Percentiles rank a stretch among this genome's conserved stretches.
Conservation (phyloP, 2,113 vertebrate species). For the Pycnonotus jocosus region DNA sequence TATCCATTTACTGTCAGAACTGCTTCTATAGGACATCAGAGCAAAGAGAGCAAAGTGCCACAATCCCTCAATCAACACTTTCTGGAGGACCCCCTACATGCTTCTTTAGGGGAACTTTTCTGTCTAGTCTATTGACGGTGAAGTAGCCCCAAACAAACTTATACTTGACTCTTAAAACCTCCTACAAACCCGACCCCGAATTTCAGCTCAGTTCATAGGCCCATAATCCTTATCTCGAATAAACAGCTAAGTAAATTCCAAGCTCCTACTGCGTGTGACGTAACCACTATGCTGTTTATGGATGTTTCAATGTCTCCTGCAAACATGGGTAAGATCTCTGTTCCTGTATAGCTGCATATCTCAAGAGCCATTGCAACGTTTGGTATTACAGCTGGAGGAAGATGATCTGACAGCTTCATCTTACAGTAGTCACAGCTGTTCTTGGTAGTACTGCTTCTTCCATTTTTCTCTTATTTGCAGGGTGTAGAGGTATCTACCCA, state of each 20-base stretch:
- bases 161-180: background rate
- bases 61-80: background rate
- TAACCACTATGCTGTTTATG: background rate
- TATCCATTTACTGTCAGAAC: background rate
- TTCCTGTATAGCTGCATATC: background rate
- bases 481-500: background rate
- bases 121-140: background rate
- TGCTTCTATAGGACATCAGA: background rate
- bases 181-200: background rate
- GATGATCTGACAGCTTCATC: background rate
- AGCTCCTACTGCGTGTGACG: background rate
- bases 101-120: background rate
- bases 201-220: background rate
- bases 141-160: background rate
- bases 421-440: background rate
- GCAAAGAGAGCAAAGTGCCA: background rate
- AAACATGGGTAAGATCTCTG: background rate
- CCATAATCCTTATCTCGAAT: background rate
- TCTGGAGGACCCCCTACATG: background rate
- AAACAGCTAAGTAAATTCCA: background rate
- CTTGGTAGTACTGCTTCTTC: background rate
- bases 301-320: background rate
- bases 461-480: background rate
- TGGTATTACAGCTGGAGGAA: background rate
- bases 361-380: background rate